phyloP scores from a whole-genome alignment of 2,888 invertebrate species.

The Periphyllus acericola region DNA sequence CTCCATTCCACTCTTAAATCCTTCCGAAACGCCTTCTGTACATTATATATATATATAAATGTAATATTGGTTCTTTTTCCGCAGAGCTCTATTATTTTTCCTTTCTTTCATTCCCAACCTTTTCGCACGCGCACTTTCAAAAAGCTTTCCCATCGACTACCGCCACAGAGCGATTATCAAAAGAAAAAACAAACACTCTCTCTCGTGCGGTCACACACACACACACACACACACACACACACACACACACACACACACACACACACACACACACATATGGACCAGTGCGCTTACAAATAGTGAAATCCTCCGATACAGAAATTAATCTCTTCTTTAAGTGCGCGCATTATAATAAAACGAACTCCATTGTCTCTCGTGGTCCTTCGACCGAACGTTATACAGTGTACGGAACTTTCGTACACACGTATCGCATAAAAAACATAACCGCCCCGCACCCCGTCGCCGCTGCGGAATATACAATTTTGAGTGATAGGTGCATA shows the following conservation, averaged over 20 bases:
- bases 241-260: neutral
- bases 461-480: neutral
- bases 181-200: neutral
- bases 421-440: slow-evolving; percentile 2
- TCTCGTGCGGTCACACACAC: neutral
- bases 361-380: slow-evolving; percentile 6
- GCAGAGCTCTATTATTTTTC: slow-evolving; percentile 39
- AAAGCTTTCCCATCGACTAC: slow-evolving; percentile 18
- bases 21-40: slow-evolving; percentile 40
- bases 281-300: neutral
- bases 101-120: neutral
- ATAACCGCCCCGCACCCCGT: neutral
- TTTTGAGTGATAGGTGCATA: slow-evolving; percentile 47
- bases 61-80: slow-evolving; percentile 35
- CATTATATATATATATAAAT: neutral
- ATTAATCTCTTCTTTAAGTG: neutral
- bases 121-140: slow-evolving; percentile 17
- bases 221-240: neutral
- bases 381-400: neutral
- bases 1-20: slow-evolving; percentile 44
- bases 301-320: neutral
- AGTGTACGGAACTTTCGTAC: neutral
- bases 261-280: neutral
- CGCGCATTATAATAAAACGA: neutral
- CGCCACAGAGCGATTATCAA: slow-evolving; percentile 14